Evolutionary conservation across 2,888 invertebrate species (phyloP), one percentile per base, ranked within the genome.

Genomic region (Sarcophaga variegata): DNA sequence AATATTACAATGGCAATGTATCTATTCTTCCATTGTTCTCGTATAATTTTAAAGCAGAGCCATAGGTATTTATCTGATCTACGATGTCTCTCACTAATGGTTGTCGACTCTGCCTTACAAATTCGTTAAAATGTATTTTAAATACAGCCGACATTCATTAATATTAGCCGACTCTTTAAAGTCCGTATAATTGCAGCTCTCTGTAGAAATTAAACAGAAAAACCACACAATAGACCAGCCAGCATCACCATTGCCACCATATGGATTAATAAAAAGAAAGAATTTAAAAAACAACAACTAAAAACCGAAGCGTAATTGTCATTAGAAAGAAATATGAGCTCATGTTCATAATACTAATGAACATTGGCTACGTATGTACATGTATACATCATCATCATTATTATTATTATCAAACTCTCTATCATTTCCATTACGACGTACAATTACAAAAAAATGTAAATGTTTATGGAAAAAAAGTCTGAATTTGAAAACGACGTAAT

Each of bases 401-500:
- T 81, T 37, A 37, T 37, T 37, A 0, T 37, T 37, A 54, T 54
- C 12, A 54, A 14, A 54, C 22, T 71, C 83, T 82, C 47, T 71
- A 66, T 76, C 67, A 70, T 78, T 70, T 69, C 47, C 54, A 47
- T 64, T 70, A 77, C 20, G 60, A 60, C 47, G 17, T 81, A 75
- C 27, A 69, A 75, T 81, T 75, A 49, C 20, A 79, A 70, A 70
- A 70, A 37, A 37, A 76, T 71, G 70, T 47, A 63, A 70, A 70
- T 37, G 37, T 10, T 37, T 37, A 37, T 37, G 37, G 37, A n/a
- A 76, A 66, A 60, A 63, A 37, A 62, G 25, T 49, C 37, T n/a
- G 59, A 81, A 77, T 54, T 10, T 54, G 54, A 83, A 87, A 83
- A 71, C 75, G 62, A n/a, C 67, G 84, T 82, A 84, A 84, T 87